phyloP scores from a whole-genome alignment of 2,888 invertebrate genomes.

The Arenicola marina region DNA sequence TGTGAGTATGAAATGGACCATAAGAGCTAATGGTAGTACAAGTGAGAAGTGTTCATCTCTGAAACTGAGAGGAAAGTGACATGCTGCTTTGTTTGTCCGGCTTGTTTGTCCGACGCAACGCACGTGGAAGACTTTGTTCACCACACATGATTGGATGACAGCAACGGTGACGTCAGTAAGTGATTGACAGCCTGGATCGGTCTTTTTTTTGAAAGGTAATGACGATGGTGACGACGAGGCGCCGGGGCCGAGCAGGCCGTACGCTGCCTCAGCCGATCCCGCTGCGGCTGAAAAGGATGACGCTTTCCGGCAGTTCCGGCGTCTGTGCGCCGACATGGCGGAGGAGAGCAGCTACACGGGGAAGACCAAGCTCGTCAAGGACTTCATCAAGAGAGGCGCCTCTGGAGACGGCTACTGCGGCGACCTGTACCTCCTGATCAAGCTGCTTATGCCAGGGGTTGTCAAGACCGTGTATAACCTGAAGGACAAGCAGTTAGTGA shows the following conservation, averaged over 20 bases:
- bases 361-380: constrained; percentile 71
- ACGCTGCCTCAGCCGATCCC: background rate
- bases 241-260: background rate
- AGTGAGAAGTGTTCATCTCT: too few species aligned
- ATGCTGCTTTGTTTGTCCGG: too few species aligned
- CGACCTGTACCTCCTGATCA: constrained; percentile 79
- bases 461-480: constrained; percentile 87
- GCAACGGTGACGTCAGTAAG: background rate
- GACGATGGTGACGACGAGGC: background rate
- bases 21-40: too few species aligned
- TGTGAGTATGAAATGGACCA: background rate
- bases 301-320: constrained; percentile 75
- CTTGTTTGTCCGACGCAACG: too few species aligned
- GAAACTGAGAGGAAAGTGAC: too few species aligned
- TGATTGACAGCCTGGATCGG: too few species aligned
- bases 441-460: constrained; percentile 80
- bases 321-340: constrained; percentile 78
- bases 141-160: too few species aligned
- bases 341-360: constrained; percentile 78
- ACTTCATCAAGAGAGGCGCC: constrained; percentile 49
- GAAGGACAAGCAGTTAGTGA: constrained; percentile 87
- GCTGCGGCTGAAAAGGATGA: constrained; percentile 46
- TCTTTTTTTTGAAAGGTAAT: too few species aligned
- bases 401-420: constrained; percentile 70
- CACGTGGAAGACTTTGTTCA: too few species aligned